Evolutionary conservation across 2,113 vertebrate species (phyloP).

Genomic region (Dasyornis broadbenti): DNA sequence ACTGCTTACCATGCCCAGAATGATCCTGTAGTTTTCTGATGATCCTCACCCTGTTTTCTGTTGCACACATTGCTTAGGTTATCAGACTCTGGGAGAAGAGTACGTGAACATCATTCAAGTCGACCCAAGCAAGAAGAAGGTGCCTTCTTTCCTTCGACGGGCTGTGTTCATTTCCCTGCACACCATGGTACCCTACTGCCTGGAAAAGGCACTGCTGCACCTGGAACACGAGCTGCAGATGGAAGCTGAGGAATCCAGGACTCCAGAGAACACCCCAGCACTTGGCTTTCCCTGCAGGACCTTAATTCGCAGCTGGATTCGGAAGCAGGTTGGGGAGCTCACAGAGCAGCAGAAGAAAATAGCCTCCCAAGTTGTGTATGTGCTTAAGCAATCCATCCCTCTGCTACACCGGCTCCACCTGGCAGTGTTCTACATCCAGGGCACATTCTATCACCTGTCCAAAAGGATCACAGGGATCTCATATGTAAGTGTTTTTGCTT

Average conservation of each 20-base stretch:
- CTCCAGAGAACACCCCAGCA: slow-evolving; percentile 3
- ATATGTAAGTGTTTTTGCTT: slow-evolving; percentile 77
- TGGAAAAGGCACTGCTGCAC: slow-evolving; percentile 83
- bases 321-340: slow-evolving; percentile 44
- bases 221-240: slow-evolving; percentile 84
- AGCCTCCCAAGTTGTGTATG: slow-evolving; percentile 37
- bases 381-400: slow-evolving; percentile 72
- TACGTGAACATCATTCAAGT: slow-evolving; percentile 90
- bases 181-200: slow-evolving; percentile 78
- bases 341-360: slow-evolving; percentile 75
- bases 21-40: not conserved
- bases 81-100: slow-evolving; percentile 94
- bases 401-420: slow-evolving; percentile 82
- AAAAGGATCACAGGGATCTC: slow-evolving; percentile 82
- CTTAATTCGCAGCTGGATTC: slow-evolving; percentile 67
- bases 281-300: not conserved
- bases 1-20: not conserved
- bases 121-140: slow-evolving; percentile 71
- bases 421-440: slow-evolving; percentile 85
- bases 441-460: slow-evolving; percentile 86
- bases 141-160: slow-evolving; percentile 78
- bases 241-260: not conserved
- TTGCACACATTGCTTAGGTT: slow-evolving; percentile 64
- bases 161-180: slow-evolving; percentile 74
- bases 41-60: not conserved